These are phyloP conservation scores for Gouania willdenowi DNA, from an alignment of 2,797 vertebrate genomes.

Conservation along the genomic window DNA sequence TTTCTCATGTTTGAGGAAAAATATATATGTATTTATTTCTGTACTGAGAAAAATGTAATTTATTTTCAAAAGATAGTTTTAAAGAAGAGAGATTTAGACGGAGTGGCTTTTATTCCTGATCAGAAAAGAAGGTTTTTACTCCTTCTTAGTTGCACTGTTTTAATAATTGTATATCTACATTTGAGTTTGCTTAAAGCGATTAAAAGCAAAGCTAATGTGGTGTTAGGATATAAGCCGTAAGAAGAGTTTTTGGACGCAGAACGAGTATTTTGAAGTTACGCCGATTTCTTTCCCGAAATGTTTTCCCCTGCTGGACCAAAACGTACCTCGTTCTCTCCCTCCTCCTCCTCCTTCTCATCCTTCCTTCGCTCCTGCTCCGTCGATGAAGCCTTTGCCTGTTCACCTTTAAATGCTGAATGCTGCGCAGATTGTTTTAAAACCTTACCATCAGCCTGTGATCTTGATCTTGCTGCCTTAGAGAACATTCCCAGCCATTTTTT, in stretches of 20 bases:
- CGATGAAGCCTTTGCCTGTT: conserved; percentile 44
- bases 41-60: conserved; percentile 70
- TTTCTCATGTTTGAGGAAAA: conserved; percentile 63
- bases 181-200: conserved; percentile 24
- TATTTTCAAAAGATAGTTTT: conserved; percentile 71
- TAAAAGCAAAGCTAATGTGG: conserved; percentile 22
- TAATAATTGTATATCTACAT: conserved; percentile 34
- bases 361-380: conserved; percentile 30
- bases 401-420: conserved; percentile 54
- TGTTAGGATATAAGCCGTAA: conserved; percentile 11
- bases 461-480: conserved; percentile 71
- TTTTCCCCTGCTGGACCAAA: conserved; percentile 62
- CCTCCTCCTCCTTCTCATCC: conserved; percentile 12
- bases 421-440: conserved; percentile 39
- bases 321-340: conserved; percentile 43
- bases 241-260: conserved; percentile 26
- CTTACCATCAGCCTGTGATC: conserved; percentile 63
- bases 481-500: conserved; percentile 65
- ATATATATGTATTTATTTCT: conserved; percentile 75
- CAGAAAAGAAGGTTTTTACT: conserved; percentile 29
- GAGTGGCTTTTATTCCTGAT: conserved; percentile 53
- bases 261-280: conserved; percentile 26
- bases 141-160: conserved; percentile 45
- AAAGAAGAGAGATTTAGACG: conserved; percentile 58
- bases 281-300: too few species aligned